Evolutionary conservation across 2,797 vertebrate genomes (phyloP), one percentile per base, ranked within the genome.

Genomic region (Acanthurus lineatus): DNA sequence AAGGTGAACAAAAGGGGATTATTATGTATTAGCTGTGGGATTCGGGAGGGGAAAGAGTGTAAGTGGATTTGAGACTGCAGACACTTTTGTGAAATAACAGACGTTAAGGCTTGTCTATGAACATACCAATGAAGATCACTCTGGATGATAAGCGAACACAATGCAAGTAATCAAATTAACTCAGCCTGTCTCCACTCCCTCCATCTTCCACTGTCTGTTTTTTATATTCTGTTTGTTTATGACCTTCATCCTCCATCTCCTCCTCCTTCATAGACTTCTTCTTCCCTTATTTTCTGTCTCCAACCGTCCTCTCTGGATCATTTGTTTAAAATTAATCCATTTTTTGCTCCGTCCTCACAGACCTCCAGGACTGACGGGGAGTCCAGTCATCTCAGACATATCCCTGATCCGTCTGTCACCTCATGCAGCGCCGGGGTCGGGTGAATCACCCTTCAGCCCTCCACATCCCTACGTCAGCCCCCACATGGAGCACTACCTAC

Each of bases 401-500:
- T 97, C 98, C 48, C 94, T 99, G 85, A 99, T 99, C 86, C 97
- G 97, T 32, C 94, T 99, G 4, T 99, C 98, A 6, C 97, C 98
- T 0, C 98, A 99, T 48, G 82, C 52, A 0, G 92, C 96, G 0
- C 88, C 95, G 0, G 95, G 95, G 74, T 90, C 96, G 0, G 89
- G 96, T 0, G 98, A 99, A 73, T 96, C 97, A 0, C 96, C 96
- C 5, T 99, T 99, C 93, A 97, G 93, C 82, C 95, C 96, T 0
- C 95, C 97, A 0, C 97, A 99, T 79, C 96, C 97, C 0, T 99
- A 98, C 70, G 89, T 99, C 90, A 96, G 93, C 80, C 97, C 97
- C 51, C 97, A 99, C 93, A 97, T 99, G 97, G 98, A 99, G 93
- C 97, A 98, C 90, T 99, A 99, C 94, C 97, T 99, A 63, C 97